phyloP scores from a whole-genome alignment of 2,797 vertebrate species.

The Arctocebus calabarensis region DNA sequence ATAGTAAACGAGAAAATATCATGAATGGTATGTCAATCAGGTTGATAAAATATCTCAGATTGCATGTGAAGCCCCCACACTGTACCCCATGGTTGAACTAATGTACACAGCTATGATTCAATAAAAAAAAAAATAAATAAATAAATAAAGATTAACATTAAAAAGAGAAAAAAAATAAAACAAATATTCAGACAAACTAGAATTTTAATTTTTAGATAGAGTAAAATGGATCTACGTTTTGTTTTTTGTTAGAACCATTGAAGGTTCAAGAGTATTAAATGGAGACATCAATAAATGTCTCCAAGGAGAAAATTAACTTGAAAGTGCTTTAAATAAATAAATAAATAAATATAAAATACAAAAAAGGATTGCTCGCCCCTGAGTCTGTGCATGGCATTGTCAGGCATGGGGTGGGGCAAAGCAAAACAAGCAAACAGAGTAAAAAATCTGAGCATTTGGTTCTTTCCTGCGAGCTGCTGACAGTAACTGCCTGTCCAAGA shows the following conservation, averaged over 20 bases:
- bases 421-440: background rate
- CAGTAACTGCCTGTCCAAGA: background rate
- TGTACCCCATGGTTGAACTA: too few relatives aligned
- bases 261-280: background rate
- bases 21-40: too few relatives aligned
- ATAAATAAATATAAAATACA: background rate
- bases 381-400: background rate
- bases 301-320: background rate
- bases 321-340: background rate
- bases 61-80: too few relatives aligned
- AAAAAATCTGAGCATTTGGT: background rate
- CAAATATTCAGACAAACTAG: background rate
- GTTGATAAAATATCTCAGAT: too few relatives aligned
- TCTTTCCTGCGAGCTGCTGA: background rate
- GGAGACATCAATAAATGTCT: background rate
- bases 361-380: background rate
- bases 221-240: background rate
- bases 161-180: background rate
- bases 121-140: too few relatives aligned
- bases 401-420: background rate
- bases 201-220: constrained; percentile 1
- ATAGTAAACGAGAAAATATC: too few relatives aligned
- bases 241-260: background rate
- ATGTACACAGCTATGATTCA: too few relatives aligned
- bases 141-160: too few relatives aligned